Evolutionary conservation across 2,888 invertebrate species (phyloP), one percentile per base, ranked within the genome.

Genomic region (Omphaloscelis lunosa): DNA sequence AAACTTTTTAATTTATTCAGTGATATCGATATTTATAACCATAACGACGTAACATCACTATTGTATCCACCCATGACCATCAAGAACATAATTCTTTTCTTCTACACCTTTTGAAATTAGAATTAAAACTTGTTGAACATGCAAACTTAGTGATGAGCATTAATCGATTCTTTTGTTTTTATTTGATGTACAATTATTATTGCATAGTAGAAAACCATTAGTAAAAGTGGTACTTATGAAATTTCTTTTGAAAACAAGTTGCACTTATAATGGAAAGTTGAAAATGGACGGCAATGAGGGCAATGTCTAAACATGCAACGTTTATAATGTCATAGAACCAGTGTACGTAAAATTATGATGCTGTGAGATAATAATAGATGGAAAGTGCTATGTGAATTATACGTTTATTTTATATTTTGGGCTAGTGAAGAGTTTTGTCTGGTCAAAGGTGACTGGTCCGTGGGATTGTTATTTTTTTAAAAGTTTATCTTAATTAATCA

Each of bases 311-410:
- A 62, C 77, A 86, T 70, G 83, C 80, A 39, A 79, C 34, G 71
- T 51, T 75, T 65, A 68, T 72, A 62, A 63, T 61, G 41, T 59
- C 61, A 34, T 23, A 58, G 69, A 72, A 72, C n/a, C 20, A 74
- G 80, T 70, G 58, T 45, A 48, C 59, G 65, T 23, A 15, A 53
- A 56, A 29, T 63, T 63, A 63, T 72, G 27, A 11, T 56, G 27
- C 17, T 62, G 27, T 84, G 83, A 83, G 86, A 86, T 86, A 83
- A 86, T 86, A 78, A 83, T 83, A 74, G n/a, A 51, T 65, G 41
- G 83, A 83, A 85, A 83, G 83, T 82, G 45, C 27, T 51, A 20
- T 15, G 34, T 85, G n/a, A 63, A 45, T 48, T 77, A 53, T 9
- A 34, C 12, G 34, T 59, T 75, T 56, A 48, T 76, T 17, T 76